Evolutionary conservation across 35 echinoderm and acorn worm genomes (phyloP).

Genomic region (Ophiothrix spiculata): DNA sequence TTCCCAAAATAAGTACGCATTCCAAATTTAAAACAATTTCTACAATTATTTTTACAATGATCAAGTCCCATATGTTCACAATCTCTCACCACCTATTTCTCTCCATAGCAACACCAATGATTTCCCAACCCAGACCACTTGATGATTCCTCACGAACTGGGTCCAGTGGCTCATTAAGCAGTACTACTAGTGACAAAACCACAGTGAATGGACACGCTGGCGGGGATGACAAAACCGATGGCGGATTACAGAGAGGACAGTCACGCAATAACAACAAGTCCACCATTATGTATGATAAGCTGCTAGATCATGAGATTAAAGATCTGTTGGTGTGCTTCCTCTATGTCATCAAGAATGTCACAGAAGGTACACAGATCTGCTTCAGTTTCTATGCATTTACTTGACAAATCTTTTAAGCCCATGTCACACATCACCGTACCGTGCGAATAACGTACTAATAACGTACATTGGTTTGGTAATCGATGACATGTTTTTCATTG

Average conservation of each 20-base stretch:
- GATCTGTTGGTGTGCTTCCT: slow-evolving; percentile 85
- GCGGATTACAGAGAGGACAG: background rate
- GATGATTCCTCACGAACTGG: slow-evolving; percentile 28
- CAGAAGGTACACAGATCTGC: too few relatives aligned
- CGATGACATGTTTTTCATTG: too few relatives aligned
- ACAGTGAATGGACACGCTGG: background rate
- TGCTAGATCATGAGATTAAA: slow-evolving; percentile 88
- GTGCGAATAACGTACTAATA: too few relatives aligned
- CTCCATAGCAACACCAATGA: slow-evolving; percentile 21
- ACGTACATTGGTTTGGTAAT: too few relatives aligned
- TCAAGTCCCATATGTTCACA: too few relatives aligned
- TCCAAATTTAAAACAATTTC: too few relatives aligned
- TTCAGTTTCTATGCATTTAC: too few relatives aligned
- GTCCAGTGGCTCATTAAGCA: slow-evolving; percentile 56
- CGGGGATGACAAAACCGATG: background rate
- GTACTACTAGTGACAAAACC: slow-evolving; percentile 32
- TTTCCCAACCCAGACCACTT: slow-evolving; percentile 47
- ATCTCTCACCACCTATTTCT: background rate
- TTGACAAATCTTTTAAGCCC: too few relatives aligned
- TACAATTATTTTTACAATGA: too few relatives aligned
- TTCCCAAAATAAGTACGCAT: too few relatives aligned
- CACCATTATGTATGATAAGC: slow-evolving; percentile 80
- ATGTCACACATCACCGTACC: too few relatives aligned
- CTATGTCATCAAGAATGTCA: slow-evolving; percentile 92
- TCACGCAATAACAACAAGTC: slow-evolving; percentile 34